Evolutionary conservation across 1,140 invertebrate species (phyloP).

Genomic region (Oscheius sp.): DNA sequence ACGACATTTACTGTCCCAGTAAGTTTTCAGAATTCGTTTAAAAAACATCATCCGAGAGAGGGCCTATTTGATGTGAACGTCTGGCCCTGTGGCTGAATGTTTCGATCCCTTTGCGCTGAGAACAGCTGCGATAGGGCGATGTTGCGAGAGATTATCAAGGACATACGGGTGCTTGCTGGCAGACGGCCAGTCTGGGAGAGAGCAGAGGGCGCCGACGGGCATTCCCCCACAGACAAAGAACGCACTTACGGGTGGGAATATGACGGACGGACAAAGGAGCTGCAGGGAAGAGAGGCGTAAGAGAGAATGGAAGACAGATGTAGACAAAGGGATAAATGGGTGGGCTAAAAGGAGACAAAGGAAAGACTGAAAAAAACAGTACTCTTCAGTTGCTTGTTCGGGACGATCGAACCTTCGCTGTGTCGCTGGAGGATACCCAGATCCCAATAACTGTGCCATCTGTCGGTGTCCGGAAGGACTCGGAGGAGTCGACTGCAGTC

Average conservation of each 20-base stretch:
- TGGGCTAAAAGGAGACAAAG: neutral
- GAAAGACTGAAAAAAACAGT: neutral
- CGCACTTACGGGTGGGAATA: too few relatives aligned
- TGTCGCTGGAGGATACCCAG: constrained; percentile 57
- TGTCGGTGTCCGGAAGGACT: constrained; percentile 58
- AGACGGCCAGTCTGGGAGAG: too few relatives aligned
- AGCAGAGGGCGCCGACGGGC: too few relatives aligned
- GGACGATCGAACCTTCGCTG: constrained; percentile 45
- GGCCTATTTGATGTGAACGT: constrained; percentile 8
- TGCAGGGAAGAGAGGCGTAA: neutral
- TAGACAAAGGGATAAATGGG: neutral
- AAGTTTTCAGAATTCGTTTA: neutral
- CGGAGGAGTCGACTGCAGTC: constrained; percentile 54
- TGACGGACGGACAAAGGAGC: too few relatives aligned
- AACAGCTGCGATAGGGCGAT: too few relatives aligned
- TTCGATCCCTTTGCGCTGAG: too few relatives aligned
- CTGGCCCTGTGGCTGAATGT: too few relatives aligned
- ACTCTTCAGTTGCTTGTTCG: constrained; percentile 45
- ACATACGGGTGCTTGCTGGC: too few relatives aligned
- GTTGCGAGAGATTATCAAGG: too few relatives aligned
- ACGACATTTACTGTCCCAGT: constrained; percentile 61
- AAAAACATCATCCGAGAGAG: neutral
- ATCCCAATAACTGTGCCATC: constrained; percentile 48
- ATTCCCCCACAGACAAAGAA: too few relatives aligned
- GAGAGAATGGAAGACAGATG: neutral